Conservation (phyloP, 1,140 invertebrate genomes). For the Bombus waltoni region DNA sequence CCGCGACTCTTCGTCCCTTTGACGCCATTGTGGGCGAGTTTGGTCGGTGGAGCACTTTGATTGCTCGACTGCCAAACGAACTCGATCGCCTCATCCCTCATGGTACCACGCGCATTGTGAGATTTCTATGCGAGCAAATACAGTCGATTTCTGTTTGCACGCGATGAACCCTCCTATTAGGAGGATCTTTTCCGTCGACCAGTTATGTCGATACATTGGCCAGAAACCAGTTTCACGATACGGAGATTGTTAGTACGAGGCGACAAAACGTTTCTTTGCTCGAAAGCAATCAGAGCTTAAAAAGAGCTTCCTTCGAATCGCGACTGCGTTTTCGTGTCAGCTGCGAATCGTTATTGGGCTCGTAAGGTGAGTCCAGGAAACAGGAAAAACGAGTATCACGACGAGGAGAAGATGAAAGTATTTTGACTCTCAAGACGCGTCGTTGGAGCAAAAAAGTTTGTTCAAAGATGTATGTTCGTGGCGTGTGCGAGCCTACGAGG, state of each 20-base stretch:
- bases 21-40: constrained; percentile 27
- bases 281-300: too few relatives aligned
- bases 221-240: too few relatives aligned
- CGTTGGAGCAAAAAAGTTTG: constrained; percentile 2
- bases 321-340: not conserved
- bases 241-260: too few relatives aligned
- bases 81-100: constrained; percentile 13
- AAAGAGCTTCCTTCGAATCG: too few relatives aligned
- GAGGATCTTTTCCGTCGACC: not conserved
- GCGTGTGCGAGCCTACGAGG: not conserved
- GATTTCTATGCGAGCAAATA: not conserved
- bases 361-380: not conserved
- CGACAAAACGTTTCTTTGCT: too few relatives aligned
- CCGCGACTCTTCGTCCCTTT: constrained; percentile 31
- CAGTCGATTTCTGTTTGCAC: not conserved
- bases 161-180: not conserved
- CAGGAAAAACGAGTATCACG: not conserved
- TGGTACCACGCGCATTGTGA: not conserved
- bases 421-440: constrained; percentile 18
- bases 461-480: not conserved
- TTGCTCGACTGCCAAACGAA: constrained; percentile 33
- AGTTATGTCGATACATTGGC: not conserved
- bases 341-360: not conserved
- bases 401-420: not conserved
- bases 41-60: constrained; percentile 21